A percentile compares a stretch with the other conserved stretches of the same genome.
Evolutionary conservation across 2,797 vertebrate species (phyloP).

Genomic region (Channallabes apus): DNA sequence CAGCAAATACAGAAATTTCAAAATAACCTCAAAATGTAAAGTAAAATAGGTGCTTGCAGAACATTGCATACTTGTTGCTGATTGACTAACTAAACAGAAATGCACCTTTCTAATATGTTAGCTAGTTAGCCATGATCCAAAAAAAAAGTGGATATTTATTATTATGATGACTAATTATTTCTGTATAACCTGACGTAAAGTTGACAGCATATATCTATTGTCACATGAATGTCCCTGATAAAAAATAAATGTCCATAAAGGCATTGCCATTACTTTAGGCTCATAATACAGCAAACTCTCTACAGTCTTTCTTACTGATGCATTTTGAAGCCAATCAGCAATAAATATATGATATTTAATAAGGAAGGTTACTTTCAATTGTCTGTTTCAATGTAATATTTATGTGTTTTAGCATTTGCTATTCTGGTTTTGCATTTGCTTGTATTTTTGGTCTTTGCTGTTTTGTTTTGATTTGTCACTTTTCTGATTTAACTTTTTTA

Average conservation of each 20-base stretch:
- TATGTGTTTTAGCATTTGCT: conserved; percentile 5
- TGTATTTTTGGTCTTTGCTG: background rate
- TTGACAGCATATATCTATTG: no score
- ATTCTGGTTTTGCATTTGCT: background rate
- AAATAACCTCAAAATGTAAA: background rate
- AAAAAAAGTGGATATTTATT: background rate
- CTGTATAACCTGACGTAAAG: background rate
- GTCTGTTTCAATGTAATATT: background rate
- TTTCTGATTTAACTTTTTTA: background rate
- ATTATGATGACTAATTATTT: background rate
- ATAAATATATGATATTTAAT: background rate
- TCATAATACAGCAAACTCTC: background rate
- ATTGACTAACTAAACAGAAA: background rate
- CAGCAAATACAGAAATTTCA: background rate
- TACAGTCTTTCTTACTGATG: background rate
- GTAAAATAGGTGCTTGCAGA: no score
- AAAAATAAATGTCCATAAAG: background rate
- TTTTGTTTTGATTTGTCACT: background rate
- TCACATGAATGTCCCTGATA: background rate
- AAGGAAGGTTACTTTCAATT: background rate
- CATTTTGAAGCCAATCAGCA: background rate
- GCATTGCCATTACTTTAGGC: background rate
- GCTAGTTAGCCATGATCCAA: background rate
- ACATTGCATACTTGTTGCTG: conserved; percentile 1
- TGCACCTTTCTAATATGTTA: background rate